phyloP scores from a whole-genome alignment of 2,888 invertebrate species.

The Bellardia bayeri region DNA sequence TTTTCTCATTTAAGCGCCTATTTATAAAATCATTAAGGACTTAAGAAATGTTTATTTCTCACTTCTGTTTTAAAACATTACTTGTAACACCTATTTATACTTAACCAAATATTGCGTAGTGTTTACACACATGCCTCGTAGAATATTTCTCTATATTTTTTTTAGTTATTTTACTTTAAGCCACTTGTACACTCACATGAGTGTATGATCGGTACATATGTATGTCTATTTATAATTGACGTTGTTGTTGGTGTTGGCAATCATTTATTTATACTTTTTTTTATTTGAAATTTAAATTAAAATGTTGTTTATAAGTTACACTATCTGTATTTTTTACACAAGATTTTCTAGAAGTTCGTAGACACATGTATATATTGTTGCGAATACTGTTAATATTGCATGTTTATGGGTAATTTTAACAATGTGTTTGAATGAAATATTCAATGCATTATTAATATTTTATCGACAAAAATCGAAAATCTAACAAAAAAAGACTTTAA shows the following conservation, averaged over 20 bases:
- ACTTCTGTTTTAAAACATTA: too few relatives aligned
- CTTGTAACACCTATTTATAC: too few relatives aligned
- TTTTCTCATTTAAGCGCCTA: too few relatives aligned
- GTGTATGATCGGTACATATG: not conserved
- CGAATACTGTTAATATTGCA: slow-evolving; percentile 46
- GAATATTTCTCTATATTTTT: slow-evolving; percentile 3
- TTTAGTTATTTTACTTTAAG: not conserved
- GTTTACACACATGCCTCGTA: slow-evolving; percentile 19
- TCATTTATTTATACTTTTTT: slow-evolving; percentile 27
- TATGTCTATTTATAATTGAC: not conserved
- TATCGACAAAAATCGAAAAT: slow-evolving; percentile 22
- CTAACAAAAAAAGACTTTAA: not conserved
- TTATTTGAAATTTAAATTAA: slow-evolving; percentile 56
- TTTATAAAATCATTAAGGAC: too few relatives aligned
- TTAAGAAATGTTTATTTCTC: too few relatives aligned
- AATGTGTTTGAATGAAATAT: slow-evolving; percentile 66
- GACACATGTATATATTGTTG: not conserved
- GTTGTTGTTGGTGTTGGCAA: slow-evolving; percentile 51
- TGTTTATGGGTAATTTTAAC: slow-evolving; percentile 66
- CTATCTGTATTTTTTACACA: slow-evolving; percentile 17
- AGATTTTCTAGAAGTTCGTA: not conserved
- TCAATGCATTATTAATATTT: slow-evolving; percentile 65
- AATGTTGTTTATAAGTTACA: slow-evolving; percentile 46
- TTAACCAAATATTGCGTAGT: not conserved
- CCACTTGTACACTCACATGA: slow-evolving; percentile 46